These are phyloP conservation scores for Temnothorax unifasciatus DNA, from an alignment of 2,888 invertebrate species.

Conservation along the genomic window DNA sequence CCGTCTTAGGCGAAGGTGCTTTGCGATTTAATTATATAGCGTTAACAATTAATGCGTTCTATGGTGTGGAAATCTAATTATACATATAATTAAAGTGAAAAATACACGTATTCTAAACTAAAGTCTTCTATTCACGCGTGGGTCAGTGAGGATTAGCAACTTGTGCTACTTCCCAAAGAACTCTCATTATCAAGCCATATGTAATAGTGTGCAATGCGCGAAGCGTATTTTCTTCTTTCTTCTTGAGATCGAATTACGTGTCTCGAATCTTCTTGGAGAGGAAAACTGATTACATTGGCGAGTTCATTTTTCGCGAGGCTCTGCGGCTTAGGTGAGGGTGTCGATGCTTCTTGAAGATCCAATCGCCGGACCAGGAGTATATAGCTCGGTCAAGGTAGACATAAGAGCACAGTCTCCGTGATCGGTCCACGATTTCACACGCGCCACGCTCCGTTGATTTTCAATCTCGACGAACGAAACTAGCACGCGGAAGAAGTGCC, in stretches of 20 bases:
- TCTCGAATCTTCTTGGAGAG: conserved; percentile 41
- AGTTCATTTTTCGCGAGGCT: conserved; percentile 46
- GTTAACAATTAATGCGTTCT: background rate
- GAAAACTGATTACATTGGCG: conserved; percentile 48
- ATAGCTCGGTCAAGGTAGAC: conserved; percentile 12
- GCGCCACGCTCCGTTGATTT: conserved; percentile 55
- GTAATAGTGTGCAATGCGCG: conserved; percentile 17
- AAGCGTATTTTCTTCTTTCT: conserved; percentile 41
- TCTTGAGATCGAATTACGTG: conserved; percentile 52
- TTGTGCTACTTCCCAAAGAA: conserved; percentile 22
- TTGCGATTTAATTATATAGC: background rate
- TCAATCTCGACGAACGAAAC: conserved; percentile 56
- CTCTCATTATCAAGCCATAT: conserved; percentile 41
- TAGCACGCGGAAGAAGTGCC: background rate
- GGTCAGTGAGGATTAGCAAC: conserved; percentile 2
- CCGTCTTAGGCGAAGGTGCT: background rate
- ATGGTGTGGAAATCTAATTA: background rate
- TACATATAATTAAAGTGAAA: too few relatives aligned
- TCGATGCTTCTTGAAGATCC: conserved; percentile 37
- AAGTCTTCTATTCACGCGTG: conserved; percentile 5
- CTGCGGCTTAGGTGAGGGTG: conserved; percentile 25
- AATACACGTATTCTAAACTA: background rate
- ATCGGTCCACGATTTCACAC: conserved; percentile 48
- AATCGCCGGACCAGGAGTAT: background rate
- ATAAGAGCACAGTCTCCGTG: background rate